phyloP scores from a whole-genome alignment of 2,113 vertebrate genomes.

The Microcebus griseorufus region DNA sequence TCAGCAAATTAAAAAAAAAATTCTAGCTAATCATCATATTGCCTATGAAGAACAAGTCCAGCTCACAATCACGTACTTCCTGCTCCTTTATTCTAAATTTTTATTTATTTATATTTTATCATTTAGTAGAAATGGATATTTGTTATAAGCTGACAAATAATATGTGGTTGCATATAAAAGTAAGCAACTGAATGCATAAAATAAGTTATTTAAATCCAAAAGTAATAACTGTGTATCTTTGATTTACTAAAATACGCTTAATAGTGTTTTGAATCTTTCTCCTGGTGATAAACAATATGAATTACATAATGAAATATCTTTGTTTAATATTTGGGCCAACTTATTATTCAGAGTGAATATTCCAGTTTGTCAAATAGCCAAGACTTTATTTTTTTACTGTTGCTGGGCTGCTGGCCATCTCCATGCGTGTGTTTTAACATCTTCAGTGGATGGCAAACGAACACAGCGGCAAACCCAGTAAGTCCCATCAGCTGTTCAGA shows the following conservation, averaged over 20 bases:
- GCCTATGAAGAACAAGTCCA: neutral
- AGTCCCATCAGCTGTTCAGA: neutral
- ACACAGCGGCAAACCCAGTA: neutral
- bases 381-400: neutral
- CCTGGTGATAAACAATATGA: slow-evolving; percentile 12
- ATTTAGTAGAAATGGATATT: neutral
- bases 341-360: neutral
- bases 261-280: neutral
- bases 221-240: neutral
- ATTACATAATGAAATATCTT: slow-evolving; percentile 39
- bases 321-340: slow-evolving; percentile 25
- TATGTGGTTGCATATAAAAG: neutral
- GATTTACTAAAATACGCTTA: slow-evolving; percentile 31
- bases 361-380: slow-evolving; percentile 32
- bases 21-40: neutral
- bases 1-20: neutral
- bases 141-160: neutral
- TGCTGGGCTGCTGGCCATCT: neutral
- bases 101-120: neutral
- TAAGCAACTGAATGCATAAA: neutral
- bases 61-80: neutral
- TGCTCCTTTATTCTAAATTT: neutral
- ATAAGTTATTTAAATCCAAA: slow-evolving; percentile 13
- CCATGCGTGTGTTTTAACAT: neutral
- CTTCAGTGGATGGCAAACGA: neutral